Conservation (phyloP, 2,797 vertebrate species). For the Picus viridis region DNA sequence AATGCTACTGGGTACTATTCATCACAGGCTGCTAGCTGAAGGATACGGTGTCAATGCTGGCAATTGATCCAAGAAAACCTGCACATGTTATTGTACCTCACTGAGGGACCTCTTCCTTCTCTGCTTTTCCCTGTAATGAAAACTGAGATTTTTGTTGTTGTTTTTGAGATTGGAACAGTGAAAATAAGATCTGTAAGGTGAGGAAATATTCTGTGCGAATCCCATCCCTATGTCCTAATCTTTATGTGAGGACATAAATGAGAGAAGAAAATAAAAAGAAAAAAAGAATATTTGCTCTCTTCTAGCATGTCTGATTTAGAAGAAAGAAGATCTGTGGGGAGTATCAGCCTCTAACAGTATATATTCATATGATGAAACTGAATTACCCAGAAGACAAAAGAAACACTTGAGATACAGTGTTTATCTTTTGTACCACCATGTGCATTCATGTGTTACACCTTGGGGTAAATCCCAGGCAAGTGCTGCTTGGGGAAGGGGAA, state of each 20-base stretch:
- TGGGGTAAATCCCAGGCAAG: not conserved
- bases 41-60: slow-evolving; percentile 34
- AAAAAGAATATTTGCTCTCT: not conserved
- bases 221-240: not conserved
- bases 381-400: slow-evolving; percentile 19
- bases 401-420: not conserved
- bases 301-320: not conserved
- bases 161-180: not conserved
- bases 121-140: slow-evolving; percentile 9
- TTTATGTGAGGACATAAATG: slow-evolving; percentile 4
- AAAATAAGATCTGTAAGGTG: not conserved
- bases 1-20: slow-evolving; percentile 61
- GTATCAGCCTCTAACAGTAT: not conserved
- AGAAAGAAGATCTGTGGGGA: not conserved
- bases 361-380: not conserved
- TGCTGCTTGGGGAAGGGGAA: not conserved
- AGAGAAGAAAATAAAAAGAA: accelerated
- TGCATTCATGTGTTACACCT: not conserved
- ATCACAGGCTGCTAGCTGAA: slow-evolving; percentile 60
- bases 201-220: not conserved
- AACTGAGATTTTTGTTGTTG: not conserved
- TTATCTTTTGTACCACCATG: not conserved
- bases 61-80: slow-evolving; percentile 60
- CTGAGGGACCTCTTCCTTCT: slow-evolving; percentile 13
- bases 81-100: not conserved